Evolutionary conservation across 2,113 vertebrate species (phyloP).

Genomic region (Pedetes capensis): DNA sequence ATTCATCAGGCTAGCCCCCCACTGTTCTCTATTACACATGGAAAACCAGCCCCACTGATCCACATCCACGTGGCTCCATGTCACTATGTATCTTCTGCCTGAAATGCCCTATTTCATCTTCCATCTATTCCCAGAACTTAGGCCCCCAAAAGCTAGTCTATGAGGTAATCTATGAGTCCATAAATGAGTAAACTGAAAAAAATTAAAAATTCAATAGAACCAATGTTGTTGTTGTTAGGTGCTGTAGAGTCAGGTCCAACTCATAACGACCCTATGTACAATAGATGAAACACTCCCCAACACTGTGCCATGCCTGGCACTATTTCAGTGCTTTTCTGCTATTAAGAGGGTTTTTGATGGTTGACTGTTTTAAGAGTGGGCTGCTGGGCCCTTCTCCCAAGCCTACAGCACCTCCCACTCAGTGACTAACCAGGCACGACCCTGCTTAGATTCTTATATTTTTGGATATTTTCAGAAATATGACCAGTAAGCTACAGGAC

Average conservation of each 20-base stretch:
- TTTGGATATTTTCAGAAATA: background rate
- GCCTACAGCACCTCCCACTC: too few relatives aligned
- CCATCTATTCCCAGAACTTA: background rate
- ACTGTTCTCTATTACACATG: rapidly evolving
- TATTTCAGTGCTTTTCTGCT: too few relatives aligned
- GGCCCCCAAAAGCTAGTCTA: background rate
- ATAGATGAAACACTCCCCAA: too few relatives aligned
- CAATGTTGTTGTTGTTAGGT: too few relatives aligned
- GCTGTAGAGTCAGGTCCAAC: too few relatives aligned
- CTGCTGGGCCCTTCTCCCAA: too few relatives aligned
- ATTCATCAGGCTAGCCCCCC: background rate
- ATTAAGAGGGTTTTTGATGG: too few relatives aligned
- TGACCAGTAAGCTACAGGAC: background rate
- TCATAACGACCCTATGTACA: too few relatives aligned
- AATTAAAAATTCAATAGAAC: background rate
- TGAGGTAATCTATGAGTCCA: background rate
- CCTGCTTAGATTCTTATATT: too few relatives aligned
- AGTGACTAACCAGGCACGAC: too few relatives aligned
- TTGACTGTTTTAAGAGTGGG: too few relatives aligned
- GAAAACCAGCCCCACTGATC: background rate
- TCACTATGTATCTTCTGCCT: background rate
- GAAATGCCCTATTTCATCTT: background rate
- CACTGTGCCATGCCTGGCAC: too few relatives aligned
- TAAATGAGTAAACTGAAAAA: background rate
- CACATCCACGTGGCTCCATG: background rate